A percentile compares a stretch with the other conserved stretches of the same genome.
Evolutionary conservation across 2,888 invertebrate species (phyloP).

Genomic region (Drosophila rubida): DNA sequence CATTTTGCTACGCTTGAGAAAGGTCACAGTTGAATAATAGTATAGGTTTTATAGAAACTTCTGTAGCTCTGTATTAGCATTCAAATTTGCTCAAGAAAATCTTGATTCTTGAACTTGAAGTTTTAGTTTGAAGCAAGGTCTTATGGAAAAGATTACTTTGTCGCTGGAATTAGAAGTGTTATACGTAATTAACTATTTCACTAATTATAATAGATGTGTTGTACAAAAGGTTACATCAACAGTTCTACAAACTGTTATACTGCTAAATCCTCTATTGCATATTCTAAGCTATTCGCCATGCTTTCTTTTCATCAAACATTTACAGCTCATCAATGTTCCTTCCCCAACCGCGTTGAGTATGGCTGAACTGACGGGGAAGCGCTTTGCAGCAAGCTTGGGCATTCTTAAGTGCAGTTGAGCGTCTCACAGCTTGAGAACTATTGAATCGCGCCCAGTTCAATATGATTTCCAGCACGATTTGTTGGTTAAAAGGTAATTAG

Average conservation of each 20-base stretch:
- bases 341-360: conserved; percentile 3
- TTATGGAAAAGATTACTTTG: no score
- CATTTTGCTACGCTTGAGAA: not conserved
- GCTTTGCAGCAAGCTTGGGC: not conserved
- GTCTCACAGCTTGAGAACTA: conserved; percentile 55
- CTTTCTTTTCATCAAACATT: not conserved
- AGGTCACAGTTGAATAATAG: not conserved
- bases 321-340: conserved; percentile 17
- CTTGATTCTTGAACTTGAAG: no score
- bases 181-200: no score
- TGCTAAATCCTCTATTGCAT: not conserved
- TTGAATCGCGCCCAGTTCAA: conserved; percentile 72
- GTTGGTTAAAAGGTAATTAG: conserved; percentile 81
- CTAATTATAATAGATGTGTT: no score
- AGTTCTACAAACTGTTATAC: not conserved
- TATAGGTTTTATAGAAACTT: not conserved
- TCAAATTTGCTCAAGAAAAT: no score
- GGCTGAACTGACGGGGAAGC: conserved; percentile 26
- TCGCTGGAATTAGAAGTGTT: no score
- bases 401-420: conserved; percentile 44
- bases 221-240: no score
- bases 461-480: conserved; percentile 81
- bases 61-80: no score
- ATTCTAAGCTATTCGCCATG: not conserved
- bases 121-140: no score